Evolutionary conservation across 1,140 invertebrate species (phyloP).

Genomic region (Doryteuthis pealeii): DNA sequence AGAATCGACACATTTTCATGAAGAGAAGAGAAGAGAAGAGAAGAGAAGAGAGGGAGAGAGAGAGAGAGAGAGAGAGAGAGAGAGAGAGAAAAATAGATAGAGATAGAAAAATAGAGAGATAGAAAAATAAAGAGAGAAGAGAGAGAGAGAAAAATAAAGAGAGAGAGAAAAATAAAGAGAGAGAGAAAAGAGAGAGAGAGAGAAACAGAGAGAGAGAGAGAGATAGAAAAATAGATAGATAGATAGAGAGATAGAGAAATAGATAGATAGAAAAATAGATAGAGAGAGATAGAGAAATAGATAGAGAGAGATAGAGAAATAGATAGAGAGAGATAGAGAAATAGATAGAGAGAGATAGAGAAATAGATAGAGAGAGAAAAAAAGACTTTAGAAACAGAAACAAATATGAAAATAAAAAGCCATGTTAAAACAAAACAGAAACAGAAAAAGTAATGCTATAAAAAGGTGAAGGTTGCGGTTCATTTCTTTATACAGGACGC

Average conservation of each 20-base stretch:
- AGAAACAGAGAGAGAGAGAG: neutral
- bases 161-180: neutral
- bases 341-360: neutral
- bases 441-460: too few relatives aligned
- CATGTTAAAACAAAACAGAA: too few relatives aligned
- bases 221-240: neutral
- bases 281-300: neutral
- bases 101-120: neutral
- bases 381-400: too few relatives aligned
- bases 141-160: neutral
- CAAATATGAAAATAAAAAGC: too few relatives aligned
- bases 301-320: neutral
- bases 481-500: too few relatives aligned
- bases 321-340: neutral
- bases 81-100: neutral
- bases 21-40: neutral
- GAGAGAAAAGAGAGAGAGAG: neutral
- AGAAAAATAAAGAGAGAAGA: neutral
- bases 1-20: too few relatives aligned
- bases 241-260: neutral
- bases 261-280: neutral
- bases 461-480: too few relatives aligned
- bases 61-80: neutral
- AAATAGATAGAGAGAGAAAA: too few relatives aligned
- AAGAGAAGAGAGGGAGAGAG: neutral